Base-by-base conservation (phyloP, 2,888 invertebrate species). In the Melanotus villosus region DNA sequence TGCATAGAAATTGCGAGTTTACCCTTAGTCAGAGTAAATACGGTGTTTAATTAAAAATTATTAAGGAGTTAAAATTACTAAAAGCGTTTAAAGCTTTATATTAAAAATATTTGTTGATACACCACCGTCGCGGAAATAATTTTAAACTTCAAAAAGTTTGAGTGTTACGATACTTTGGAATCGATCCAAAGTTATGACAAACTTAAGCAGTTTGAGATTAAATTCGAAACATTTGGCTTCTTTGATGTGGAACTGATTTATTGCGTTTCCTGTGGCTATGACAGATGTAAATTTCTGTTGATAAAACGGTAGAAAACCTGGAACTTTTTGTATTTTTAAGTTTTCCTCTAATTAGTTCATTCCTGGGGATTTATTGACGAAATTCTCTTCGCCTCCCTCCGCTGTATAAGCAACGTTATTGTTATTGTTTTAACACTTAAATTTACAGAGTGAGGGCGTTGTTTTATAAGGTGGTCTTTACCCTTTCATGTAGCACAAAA, bases 151-250 rank as follows among this genome's bases (percentile, higher is more conserved):
- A 63, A 45, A 65, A 43, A 56, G 58, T 21, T n/a, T 21, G 36
- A 43, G 19, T 14, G 14, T 10, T 2, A 21, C 14, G 21, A 47
- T 66, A 36, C 47, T 63, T 65, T 73, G 73, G 73, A 70, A 41
- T 65, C 34, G 56, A 18, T 72, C 70, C 73, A 73, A 73, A 70
- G 60, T 73, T 72, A 72, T 73, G 73, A 73, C 73, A 73, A 57
- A 65, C 68, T 50, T 68, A 68, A 70, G 72, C 68, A 68, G 73
- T 70, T 45, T 41, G 45, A 69, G 70, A 70, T 70, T 68, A 60
- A 47, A 70, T 68, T 70, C 73, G 64, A 72, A 73, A 72, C 73
- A 70, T 70, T 73, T 75, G 75, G 73, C 76, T 75, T 75, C 69
- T 69, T 69, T 69, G 69, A 69, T 65, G 65, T 69, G 45, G 60